These are phyloP conservation scores for Gerris lacustris DNA, from an alignment of 2,888 invertebrate species.

Conservation along the genomic window DNA sequence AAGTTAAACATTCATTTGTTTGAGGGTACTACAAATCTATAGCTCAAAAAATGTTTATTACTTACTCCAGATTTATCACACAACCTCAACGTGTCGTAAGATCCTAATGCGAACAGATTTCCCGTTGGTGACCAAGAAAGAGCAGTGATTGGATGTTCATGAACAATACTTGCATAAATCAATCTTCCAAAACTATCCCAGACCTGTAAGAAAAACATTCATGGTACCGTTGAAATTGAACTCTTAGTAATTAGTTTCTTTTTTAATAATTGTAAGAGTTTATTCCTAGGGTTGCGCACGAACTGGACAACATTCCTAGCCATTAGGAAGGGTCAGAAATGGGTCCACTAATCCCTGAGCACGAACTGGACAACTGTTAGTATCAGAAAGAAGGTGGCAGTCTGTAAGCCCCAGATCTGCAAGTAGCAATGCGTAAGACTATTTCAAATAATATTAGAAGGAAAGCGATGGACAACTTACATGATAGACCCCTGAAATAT, in stretches of 20 bases:
- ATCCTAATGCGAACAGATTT: conserved; percentile 80
- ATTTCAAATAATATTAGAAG: too few species aligned
- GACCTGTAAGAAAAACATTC: conserved; percentile 43
- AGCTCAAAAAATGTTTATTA: conserved; percentile 23
- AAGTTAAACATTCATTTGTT: too few species aligned
- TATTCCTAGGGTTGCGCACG: not conserved
- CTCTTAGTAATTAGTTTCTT: too few species aligned
- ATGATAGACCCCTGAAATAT: too few species aligned
- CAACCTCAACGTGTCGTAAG: conserved; percentile 79
- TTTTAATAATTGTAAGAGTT: too few species aligned
- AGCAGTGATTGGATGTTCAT: conserved; percentile 84
- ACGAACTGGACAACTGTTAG: too few species aligned
- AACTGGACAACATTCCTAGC: not conserved
- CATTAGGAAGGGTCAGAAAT: not conserved
- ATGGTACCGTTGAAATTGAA: conserved; percentile 6
- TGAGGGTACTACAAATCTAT: not conserved
- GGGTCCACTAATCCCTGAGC: too few species aligned
- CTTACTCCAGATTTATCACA: conserved; percentile 88
- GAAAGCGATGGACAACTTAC: too few species aligned
- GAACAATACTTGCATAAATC: conserved; percentile 69
- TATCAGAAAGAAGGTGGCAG: too few species aligned
- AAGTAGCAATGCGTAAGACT: too few species aligned
- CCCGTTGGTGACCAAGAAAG: conserved; percentile 86
- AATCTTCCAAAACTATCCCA: conserved; percentile 89
- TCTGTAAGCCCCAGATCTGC: too few species aligned